Percentiles rank a stretch among this genome's conserved stretches.
phyloP scores from a whole-genome alignment of 2,797 vertebrate genomes.

The Hybognathus amarus region DNA sequence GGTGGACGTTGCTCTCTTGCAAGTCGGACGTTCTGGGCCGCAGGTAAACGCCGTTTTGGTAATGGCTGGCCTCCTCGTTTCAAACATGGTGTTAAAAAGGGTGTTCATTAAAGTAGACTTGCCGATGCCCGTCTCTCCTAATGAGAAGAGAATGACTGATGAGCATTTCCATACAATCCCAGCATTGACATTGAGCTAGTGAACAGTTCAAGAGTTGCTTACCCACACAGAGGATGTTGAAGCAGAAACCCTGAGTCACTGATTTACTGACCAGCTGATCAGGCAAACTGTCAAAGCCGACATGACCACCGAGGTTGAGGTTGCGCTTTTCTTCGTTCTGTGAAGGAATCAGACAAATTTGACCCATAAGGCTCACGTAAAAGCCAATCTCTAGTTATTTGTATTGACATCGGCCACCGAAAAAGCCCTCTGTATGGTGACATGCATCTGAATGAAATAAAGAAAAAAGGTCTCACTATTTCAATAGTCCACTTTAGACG shows the following conservation, averaged over 20 bases:
- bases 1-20: constrained; percentile 94
- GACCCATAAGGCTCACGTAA: neutral
- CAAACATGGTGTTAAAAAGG: constrained; percentile 97
- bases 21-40: constrained; percentile 93
- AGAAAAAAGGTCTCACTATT: neutral
- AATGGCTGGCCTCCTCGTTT: constrained; percentile 96
- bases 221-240: constrained; percentile 99
- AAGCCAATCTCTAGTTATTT: neutral
- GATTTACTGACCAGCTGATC: constrained; percentile 99
- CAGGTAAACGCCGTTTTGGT: constrained; percentile 88
- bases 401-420: neutral
- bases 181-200: neutral
- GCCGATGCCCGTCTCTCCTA: constrained; percentile 97
- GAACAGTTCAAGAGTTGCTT: constrained; percentile 68
- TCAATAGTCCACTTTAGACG: neutral
- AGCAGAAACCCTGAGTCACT: constrained; percentile 97
- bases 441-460: neutral
- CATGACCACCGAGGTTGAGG: constrained; percentile 92
- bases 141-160: constrained; percentile 3
- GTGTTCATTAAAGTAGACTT: constrained; percentile 99
- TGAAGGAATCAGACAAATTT: constrained; percentile 23
- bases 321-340: constrained; percentile 93
- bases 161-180: neutral
- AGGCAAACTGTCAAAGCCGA: constrained; percentile 97
- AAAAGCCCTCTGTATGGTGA: neutral